Conservation (phyloP, 2,797 vertebrate species). For the Gorsachius magnificus region DNA sequence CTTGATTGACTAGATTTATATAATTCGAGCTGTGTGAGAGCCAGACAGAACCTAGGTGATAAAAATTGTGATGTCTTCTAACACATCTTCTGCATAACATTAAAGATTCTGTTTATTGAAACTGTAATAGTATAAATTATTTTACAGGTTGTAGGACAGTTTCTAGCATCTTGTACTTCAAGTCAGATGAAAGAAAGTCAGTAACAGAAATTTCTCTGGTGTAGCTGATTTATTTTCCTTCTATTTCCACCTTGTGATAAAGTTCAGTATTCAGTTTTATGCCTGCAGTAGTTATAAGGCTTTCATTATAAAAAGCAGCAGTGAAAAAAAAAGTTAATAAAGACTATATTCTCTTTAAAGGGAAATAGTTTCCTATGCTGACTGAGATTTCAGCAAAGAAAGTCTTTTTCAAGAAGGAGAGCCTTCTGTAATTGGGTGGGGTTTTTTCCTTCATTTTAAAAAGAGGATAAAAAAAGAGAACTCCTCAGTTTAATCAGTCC, state of each 20-base stretch:
- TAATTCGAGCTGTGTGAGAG: not conserved
- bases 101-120: slow-evolving; percentile 5
- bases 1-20: not conserved
- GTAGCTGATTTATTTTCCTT: not conserved
- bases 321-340: not conserved
- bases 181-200: not conserved
- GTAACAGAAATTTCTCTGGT: not conserved
- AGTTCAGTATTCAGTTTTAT: not conserved
- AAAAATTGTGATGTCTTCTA: not conserved
- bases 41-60: not conserved
- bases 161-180: not conserved
- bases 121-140: not conserved
- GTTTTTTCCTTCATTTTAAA: not conserved
- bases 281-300: not conserved
- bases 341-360: not conserved
- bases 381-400: not conserved
- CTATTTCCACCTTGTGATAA: not conserved
- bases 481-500: not conserved
- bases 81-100: not conserved
- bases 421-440: not conserved
- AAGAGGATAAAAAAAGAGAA: not conserved
- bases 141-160: not conserved
- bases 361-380: not conserved
- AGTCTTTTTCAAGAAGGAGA: not conserved
- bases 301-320: not conserved